Base-by-base conservation (phyloP, 1,140 invertebrate species). In the Drosophila ohnishii region DNA sequence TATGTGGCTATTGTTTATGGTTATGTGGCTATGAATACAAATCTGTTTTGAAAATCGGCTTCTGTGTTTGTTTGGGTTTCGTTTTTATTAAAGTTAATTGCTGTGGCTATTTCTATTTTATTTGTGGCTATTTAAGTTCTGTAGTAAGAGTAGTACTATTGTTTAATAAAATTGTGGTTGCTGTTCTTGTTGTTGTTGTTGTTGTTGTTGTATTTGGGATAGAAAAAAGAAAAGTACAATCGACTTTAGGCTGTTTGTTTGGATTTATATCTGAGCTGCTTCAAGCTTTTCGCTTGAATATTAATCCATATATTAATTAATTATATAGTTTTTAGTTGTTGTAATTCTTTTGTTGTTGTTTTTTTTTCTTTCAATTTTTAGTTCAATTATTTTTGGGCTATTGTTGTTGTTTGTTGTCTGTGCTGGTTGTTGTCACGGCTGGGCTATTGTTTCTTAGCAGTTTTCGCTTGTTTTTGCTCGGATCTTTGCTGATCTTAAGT, bases 221-320 rank as follows among this genome's bases (percentile, higher is more conserved):
- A 83, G 83, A 87, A 87, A 86, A 90, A 90, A 90, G 80, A 90
- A 84, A 90, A 87, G 66, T 87, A 91, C 90, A 91, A 91, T 91
- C 90, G 90, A 91, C 90, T 86, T 83, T 83, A 84, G 90, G 90
- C 90, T 89, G 72, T 64, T 80, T 59, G 58, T 66, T 74, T 76
- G 56, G 44, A 63, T 66, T 63, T 40, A 50, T 28, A 51, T 67
- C 45, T 67, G 65, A 67, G 65, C 61, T 69, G 19, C 19, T 53
- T 53, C 59, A 61, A 51, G 34, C 45, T 9, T 14, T 11, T 19
- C 34, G 59, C 40, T 53, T 53, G 47, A 65, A 69, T 30, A 66
- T n/a, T 8, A 11, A 44, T 64, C 62, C 62, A 56, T 64, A 35
- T 35, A 45, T 63, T 62, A 64, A 4, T 64, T 64, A 64, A 44